A percentile compares a stretch with the other conserved stretches of the same genome.
These are phyloP conservation scores for Peromyscus attwateri DNA, from an alignment of 2,797 vertebrate genomes.

Conservation along the genomic window DNA sequence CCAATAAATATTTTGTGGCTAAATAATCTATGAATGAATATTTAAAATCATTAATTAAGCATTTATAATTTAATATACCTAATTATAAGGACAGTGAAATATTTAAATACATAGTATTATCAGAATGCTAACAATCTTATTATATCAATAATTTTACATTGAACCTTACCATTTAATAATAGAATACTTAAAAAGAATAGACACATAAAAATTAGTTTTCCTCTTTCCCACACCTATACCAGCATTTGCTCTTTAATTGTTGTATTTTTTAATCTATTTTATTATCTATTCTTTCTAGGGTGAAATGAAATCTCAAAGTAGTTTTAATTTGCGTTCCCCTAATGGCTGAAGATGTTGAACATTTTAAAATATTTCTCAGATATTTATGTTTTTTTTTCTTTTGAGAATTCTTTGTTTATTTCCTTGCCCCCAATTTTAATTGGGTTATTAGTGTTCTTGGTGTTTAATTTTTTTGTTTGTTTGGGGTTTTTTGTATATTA, in stretches of 20 bases:
- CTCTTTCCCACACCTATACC: background rate
- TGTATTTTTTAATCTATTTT: background rate
- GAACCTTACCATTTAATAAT: background rate
- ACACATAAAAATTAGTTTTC: background rate
- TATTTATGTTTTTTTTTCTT: background rate
- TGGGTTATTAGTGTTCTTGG: too few species aligned
- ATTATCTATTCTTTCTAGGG: background rate
- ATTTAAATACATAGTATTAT: background rate
- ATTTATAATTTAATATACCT: background rate
- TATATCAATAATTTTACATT: constrained; percentile 7
- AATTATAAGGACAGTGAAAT: background rate
- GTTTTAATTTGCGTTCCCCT: too few species aligned
- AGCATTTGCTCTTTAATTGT: background rate
- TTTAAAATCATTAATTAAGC: constrained; percentile 21
- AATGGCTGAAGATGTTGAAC: too few species aligned
- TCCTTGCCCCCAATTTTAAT: background rate
- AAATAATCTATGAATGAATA: constrained; percentile 30
- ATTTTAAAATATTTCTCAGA: background rate
- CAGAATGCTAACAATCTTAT: background rate
- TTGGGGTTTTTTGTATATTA: background rate
- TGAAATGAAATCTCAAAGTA: too few species aligned
- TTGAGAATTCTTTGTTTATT: background rate
- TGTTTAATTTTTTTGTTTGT: too few species aligned
- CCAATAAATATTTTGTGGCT: constrained; percentile 18
- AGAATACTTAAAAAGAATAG: background rate